Percentiles rank a stretch among this genome's conserved stretches.
phyloP scores from a whole-genome alignment of 2,888 invertebrate species.

The Tenthredo mesomela region DNA sequence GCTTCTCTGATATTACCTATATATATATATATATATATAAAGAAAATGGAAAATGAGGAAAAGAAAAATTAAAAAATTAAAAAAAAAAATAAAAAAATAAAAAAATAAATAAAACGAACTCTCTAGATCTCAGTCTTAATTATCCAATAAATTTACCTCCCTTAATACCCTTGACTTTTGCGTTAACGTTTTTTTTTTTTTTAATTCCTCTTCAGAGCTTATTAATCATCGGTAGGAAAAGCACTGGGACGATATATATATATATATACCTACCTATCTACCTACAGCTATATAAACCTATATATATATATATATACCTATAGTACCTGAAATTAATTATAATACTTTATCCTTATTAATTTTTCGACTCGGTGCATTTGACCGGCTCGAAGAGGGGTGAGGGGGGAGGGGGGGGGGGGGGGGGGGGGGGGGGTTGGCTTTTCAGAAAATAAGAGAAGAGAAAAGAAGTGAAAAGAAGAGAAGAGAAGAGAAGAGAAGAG shows the following conservation, averaged over 20 bases:
- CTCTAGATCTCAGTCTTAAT: not conserved
- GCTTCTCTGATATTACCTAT: no score
- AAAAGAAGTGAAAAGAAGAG: no score
- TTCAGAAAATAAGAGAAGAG: not conserved
- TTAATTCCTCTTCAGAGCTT: not conserved
- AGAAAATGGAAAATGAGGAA: not conserved
- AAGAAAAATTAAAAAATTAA: not conserved
- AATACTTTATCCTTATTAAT: constrained; percentile 30
- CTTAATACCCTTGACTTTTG: not conserved
- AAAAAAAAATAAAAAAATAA: no score
- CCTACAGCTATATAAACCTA: not conserved
- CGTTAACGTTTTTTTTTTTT: not conserved
- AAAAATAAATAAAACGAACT: not conserved
- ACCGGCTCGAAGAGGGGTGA: no score
- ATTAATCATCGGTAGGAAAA: not conserved
- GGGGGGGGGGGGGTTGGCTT: not conserved
- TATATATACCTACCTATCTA: not conserved
- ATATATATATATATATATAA: no score
- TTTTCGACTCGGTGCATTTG: constrained; percentile 5
- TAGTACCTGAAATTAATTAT: constrained; percentile 13
- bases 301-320: not conserved
- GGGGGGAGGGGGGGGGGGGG: no score
- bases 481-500: not conserved
- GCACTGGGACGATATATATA: not conserved
- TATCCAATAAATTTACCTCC: not conserved